These are phyloP conservation scores for Ormyrus rosae DNA, from an alignment of 2,888 invertebrate species.

Conservation along the genomic window DNA sequence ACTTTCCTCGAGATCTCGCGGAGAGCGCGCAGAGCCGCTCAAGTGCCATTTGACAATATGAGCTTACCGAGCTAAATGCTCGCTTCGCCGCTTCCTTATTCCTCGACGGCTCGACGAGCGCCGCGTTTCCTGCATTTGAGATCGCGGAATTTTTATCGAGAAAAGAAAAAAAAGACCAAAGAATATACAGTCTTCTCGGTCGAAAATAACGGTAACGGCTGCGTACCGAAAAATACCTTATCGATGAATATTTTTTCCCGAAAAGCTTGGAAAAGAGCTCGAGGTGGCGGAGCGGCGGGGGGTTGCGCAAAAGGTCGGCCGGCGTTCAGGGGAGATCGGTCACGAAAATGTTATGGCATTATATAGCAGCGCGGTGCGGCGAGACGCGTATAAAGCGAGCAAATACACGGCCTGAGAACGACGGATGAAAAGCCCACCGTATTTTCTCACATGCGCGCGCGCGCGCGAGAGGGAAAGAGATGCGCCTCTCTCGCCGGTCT, in stretches of 20 bases:
- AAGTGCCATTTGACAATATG: constrained; percentile 19
- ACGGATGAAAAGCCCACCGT: constrained; percentile 20
- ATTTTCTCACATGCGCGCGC: constrained; percentile 59
- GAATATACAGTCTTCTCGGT: too few species aligned
- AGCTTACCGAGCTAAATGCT: neutral
- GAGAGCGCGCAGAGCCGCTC: constrained; percentile 1
- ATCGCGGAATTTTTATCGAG: too few species aligned
- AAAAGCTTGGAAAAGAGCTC: too few species aligned
- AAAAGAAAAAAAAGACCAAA: too few species aligned
- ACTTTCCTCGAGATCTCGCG: neutral
- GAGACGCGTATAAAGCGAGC: neutral
- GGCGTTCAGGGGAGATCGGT: neutral
- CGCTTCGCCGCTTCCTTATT: neutral
- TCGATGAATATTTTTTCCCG: too few species aligned
- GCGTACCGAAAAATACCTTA: too few species aligned
- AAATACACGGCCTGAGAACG: neutral
- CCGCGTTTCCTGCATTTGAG: too few species aligned
- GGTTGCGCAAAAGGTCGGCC: too few species aligned
- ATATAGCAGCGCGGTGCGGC: constrained; percentile 25
- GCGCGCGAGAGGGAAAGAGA: neutral
- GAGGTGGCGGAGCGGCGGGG: too few species aligned
- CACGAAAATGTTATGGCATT: constrained; percentile 39
- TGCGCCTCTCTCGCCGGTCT: neutral
- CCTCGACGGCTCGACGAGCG: too few species aligned
- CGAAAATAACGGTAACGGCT: too few species aligned